Conservation (phyloP, 2,888 invertebrate species). For the Mongoloraphidia duomilia region DNA sequence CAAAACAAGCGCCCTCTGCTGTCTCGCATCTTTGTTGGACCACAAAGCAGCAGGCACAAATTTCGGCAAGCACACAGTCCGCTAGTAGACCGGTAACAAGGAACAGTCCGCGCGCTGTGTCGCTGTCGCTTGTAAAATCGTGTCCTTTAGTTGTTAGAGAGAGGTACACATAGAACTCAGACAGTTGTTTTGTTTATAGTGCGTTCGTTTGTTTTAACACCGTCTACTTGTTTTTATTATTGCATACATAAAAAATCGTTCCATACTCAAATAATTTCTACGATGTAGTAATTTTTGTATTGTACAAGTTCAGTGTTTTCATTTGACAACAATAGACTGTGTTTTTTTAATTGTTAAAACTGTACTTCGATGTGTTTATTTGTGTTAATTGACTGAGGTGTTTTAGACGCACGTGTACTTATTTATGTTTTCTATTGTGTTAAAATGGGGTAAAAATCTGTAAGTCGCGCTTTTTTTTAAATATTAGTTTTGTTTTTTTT, state of each 20-base stretch:
- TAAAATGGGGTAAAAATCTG: conserved; percentile 25
- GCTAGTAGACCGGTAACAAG: conserved; percentile 15
- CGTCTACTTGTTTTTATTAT: neutral
- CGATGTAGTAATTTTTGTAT: too few relatives aligned
- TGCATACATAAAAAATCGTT: too few relatives aligned
- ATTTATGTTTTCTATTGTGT: neutral
- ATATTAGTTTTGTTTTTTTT: conserved; percentile 18
- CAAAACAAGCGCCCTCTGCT: conserved; percentile 22
- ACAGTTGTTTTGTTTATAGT: neutral
- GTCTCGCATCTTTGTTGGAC: neutral
- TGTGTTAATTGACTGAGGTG: too few relatives aligned
- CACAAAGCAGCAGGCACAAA: neutral
- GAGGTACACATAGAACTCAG: neutral
- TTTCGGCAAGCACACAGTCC: neutral
- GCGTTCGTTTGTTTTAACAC: neutral
- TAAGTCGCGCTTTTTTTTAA: conserved; percentile 17
- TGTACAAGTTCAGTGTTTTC: too few relatives aligned
- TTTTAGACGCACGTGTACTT: neutral
- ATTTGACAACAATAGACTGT: too few relatives aligned
- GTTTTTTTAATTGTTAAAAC: too few relatives aligned
- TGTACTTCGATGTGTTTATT: too few relatives aligned
- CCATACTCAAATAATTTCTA: too few relatives aligned
- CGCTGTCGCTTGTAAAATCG: conserved; percentile 21
- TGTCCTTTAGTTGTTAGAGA: neutral
- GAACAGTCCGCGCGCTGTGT: conserved; percentile 21